Evolutionary conservation across 2,888 invertebrate species (phyloP), one percentile per base, ranked within the genome.

Genomic region (Trissonchulus sp.): DNA sequence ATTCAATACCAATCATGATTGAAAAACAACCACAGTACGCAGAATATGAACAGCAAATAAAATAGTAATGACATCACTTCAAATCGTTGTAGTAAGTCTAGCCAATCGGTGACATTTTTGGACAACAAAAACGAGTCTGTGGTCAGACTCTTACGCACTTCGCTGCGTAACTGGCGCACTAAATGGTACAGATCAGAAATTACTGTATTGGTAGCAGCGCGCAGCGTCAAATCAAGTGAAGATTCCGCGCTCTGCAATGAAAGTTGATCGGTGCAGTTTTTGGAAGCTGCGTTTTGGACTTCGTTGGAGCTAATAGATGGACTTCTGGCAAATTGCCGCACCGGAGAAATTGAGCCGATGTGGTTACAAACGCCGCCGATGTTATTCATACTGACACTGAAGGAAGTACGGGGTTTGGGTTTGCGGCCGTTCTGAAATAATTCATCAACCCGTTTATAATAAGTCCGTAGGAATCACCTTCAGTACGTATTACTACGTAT

Each of bases 1-100:
- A n/a, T n/a, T n/a, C n/a, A 65, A 34, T 65, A 65, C 68, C 68
- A 65, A 33, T 30, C 68, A 33, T 30, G 68, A 65, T 65, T 8
- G 28, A 65, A 65, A 28, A 65, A 65, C 8, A 65, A 28, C 68
- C 68, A 65, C 8, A 65, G 68, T 18, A 65, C 35, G 18, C 8
- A 33, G 35, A 65, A 65, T 8, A 65, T 65, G n/a, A 34, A 15
- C 8, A 65, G n/a, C 68, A 65, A 28, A n/a, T 65, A 65, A 8
- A 65, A n/a, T 65, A 34, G 18, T n/a, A 65, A 18, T 33, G 68
- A 65, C 28, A 34, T 34, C 8, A 65, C n/a, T 65, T 65, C 68
- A 65, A 65, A 34, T n/a, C 68, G 68, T 28, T 65, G 68, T 33
- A 65, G 18, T 18, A 65, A n/a, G 18, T 65, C 35, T n/a, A 65